Evolutionary conservation across 2,797 vertebrate genomes (phyloP).

Genomic region (Sebastes diaconus): DNA sequence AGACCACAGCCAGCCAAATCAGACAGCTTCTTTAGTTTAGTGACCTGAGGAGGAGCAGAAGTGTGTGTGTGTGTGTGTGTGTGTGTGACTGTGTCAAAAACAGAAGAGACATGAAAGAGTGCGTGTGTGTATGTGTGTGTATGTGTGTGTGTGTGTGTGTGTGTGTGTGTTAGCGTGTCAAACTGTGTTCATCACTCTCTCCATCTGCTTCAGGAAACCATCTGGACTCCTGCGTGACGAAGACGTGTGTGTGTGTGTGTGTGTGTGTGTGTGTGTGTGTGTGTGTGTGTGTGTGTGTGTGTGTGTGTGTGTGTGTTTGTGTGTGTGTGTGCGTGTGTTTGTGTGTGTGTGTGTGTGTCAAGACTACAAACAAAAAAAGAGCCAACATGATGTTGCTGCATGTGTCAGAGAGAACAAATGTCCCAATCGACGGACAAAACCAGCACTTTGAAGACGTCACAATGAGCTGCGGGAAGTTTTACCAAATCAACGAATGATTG

Average conservation of each 20-base stretch:
- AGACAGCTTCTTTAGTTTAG: background rate
- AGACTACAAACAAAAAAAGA: background rate
- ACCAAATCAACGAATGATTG: background rate
- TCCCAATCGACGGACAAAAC: background rate
- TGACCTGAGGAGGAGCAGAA: background rate
- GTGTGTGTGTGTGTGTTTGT: background rate
- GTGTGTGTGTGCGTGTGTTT: background rate
- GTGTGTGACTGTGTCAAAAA: background rate
- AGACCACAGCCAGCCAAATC: constrained; percentile 18
- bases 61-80: background rate
- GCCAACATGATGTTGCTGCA: background rate
- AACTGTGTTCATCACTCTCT: constrained; percentile 5
- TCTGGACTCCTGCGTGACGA: constrained; percentile 10
- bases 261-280: background rate
- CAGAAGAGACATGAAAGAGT: background rate
- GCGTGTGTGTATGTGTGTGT: background rate
- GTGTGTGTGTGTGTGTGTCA: background rate
- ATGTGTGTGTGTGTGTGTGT: background rate
- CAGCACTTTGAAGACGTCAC: background rate
- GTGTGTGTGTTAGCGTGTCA: constrained; percentile 7
- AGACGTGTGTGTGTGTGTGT: background rate
- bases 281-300: background rate
- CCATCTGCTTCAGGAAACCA: constrained; percentile 44
- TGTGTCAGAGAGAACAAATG: background rate
- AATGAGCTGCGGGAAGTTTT: background rate